Conservation (phyloP, 2,888 invertebrate species). For the Aleiodes testaceus region DNA sequence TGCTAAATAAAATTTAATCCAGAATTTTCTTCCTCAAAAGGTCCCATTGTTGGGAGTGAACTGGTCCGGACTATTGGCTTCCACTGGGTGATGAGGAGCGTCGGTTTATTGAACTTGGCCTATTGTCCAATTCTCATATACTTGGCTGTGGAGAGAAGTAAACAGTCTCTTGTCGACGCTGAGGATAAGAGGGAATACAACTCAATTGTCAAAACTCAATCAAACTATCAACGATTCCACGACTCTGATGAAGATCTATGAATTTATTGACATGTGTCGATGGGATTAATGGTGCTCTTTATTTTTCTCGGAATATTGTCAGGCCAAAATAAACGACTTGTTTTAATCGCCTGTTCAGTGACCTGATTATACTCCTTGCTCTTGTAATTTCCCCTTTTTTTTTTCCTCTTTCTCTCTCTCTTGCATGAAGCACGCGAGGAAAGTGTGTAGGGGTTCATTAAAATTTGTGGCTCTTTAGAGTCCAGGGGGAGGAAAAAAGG, state of each 20-base stretch:
- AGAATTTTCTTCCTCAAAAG: constrained; percentile 68
- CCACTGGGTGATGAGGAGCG: constrained; percentile 82
- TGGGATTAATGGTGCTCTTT: not conserved
- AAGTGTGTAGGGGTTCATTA: not conserved
- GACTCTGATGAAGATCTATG: constrained; percentile 67
- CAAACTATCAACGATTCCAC: constrained; percentile 63
- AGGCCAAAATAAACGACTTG: constrained; percentile 10
- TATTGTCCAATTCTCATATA: constrained; percentile 80
- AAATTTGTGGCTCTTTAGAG: constrained; percentile 13
- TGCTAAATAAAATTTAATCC: no score
- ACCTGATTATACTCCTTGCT: constrained; percentile 7
- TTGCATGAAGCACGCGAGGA: not conserved
- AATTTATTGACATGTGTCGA: not conserved
- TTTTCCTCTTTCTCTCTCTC: not conserved
- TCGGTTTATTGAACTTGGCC: constrained; percentile 81
- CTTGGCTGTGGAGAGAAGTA: constrained; percentile 64
- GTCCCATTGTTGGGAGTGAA: constrained; percentile 84
- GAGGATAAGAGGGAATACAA: constrained; percentile 61
- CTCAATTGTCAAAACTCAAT: constrained; percentile 55
- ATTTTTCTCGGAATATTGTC: constrained; percentile 21
- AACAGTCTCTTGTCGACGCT: constrained; percentile 50
- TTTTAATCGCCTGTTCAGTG: constrained; percentile 20
- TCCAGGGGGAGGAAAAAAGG: not conserved
- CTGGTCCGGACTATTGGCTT: constrained; percentile 82
- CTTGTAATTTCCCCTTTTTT: not conserved